Evolutionary conservation across 1,140 invertebrate species (phyloP).

Genomic region (Chironomus striatipennis): DNA sequence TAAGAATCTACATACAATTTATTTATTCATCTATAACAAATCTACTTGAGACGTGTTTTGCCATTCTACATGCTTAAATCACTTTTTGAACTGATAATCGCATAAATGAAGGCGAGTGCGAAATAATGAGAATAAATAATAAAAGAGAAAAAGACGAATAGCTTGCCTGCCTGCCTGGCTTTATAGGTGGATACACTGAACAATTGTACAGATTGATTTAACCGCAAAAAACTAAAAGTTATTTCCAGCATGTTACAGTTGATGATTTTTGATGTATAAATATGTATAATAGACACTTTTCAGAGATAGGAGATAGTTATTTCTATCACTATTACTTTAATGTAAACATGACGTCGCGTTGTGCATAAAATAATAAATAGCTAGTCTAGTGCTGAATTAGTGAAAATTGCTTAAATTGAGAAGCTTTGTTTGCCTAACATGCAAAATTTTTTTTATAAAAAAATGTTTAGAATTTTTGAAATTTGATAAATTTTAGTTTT

Average conservation of each 20-base stretch:
- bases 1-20: not conserved
- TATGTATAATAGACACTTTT: conserved; percentile 11
- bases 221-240: not conserved
- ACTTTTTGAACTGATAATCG: not conserved
- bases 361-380: no score
- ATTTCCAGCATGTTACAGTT: not conserved
- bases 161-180: not conserved
- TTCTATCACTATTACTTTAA: not conserved
- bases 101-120: not conserved
- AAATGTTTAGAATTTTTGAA: no score
- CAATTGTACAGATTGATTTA: not conserved
- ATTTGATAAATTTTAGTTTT: no score
- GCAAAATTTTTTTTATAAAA: no score
- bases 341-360: not conserved
- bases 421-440: no score
- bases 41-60: not conserved
- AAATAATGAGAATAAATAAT: not conserved
- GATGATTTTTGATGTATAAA: not conserved
- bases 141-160: not conserved
- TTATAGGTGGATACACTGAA: not conserved
- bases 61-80: not conserved
- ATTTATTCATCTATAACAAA: not conserved
- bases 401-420: no score
- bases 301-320: not conserved
- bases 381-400: no score